Percentiles rank a stretch among this genome's conserved stretches.
Evolutionary conservation across 1,140 invertebrate genomes (phyloP).

Genomic region (Bombus soroeensis): DNA sequence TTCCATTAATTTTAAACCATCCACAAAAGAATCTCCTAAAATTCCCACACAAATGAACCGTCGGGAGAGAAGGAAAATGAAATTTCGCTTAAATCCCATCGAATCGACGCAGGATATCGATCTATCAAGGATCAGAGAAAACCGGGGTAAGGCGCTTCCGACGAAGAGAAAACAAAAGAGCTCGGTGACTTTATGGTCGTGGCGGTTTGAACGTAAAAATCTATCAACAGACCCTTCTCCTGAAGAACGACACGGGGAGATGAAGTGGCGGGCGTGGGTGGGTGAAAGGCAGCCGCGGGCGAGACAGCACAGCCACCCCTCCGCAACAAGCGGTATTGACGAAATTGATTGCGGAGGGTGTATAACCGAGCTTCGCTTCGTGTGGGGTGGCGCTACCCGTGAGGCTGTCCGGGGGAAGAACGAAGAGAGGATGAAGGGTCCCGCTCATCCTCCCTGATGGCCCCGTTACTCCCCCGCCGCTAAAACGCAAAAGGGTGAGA

Average conservation of each 20-base stretch:
- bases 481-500: conserved; percentile 80
- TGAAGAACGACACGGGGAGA: conserved; percentile 44
- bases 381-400: conserved; percentile 54
- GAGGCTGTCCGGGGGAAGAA: conserved; percentile 20
- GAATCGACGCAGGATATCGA: not conserved
- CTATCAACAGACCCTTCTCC: conserved; percentile 74
- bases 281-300: conserved; percentile 61
- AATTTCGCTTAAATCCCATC: not conserved
- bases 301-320: conserved; percentile 69
- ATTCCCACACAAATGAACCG: not conserved
- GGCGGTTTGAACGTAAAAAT: conserved; percentile 72
- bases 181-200: conserved; percentile 57
- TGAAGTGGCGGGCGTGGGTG: conserved; percentile 49
- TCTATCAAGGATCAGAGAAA: not conserved
- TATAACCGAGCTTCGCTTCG: conserved; percentile 71
- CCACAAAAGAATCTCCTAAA: not conserved
- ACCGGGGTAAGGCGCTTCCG: not conserved
- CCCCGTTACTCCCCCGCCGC: conserved; percentile 40
- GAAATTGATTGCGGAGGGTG: conserved; percentile 80
- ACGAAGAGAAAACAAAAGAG: conserved; percentile 51
- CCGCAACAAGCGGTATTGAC: conserved; percentile 81
- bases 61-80: not conserved
- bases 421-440: conserved; percentile 39
- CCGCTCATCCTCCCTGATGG: conserved; percentile 28
- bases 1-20: too few species aligned